Conservation (phyloP, 2,113 vertebrate genomes). For the Steatornis caripensis region DNA sequence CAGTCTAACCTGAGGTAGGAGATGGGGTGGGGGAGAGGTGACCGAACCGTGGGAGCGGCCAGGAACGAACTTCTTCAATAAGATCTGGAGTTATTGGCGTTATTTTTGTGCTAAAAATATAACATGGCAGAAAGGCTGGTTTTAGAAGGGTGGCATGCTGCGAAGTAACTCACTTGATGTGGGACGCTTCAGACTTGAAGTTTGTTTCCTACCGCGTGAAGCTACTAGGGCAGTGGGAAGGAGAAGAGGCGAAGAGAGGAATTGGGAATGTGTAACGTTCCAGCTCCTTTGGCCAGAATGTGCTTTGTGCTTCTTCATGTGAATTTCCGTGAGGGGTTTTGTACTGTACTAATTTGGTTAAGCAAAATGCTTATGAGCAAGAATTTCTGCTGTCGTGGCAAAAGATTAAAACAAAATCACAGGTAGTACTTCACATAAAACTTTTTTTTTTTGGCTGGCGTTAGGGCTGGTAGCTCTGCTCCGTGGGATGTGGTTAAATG, state of each 20-base stretch:
- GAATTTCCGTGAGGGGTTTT: not conserved
- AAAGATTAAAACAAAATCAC: not conserved
- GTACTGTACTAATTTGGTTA: not conserved
- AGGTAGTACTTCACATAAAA: not conserved
- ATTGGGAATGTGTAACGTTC: not conserved
- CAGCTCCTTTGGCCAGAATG: not conserved
- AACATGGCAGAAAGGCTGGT: not conserved
- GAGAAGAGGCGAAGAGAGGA: not conserved
- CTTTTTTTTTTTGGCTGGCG: not conserved
- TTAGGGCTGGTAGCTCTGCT: not conserved
- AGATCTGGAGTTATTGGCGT: not conserved
- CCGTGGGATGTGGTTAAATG: not conserved
- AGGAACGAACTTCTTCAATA: not conserved
- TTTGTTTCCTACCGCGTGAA: not conserved
- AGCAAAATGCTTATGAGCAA: not conserved
- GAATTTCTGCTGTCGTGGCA: not conserved
- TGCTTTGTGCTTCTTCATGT: not conserved
- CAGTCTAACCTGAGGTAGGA: constrained; percentile 89
- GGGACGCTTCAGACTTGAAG: not conserved
- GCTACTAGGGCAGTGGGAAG: not conserved
- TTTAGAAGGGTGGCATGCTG: not conserved
- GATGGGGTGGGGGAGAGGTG: not conserved
- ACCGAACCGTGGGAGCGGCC: not conserved
- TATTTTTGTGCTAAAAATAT: not conserved
- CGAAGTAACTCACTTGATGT: not conserved